phyloP scores from a whole-genome alignment of 2,888 invertebrate species.

The Leptinotarsa tumamoca region DNA sequence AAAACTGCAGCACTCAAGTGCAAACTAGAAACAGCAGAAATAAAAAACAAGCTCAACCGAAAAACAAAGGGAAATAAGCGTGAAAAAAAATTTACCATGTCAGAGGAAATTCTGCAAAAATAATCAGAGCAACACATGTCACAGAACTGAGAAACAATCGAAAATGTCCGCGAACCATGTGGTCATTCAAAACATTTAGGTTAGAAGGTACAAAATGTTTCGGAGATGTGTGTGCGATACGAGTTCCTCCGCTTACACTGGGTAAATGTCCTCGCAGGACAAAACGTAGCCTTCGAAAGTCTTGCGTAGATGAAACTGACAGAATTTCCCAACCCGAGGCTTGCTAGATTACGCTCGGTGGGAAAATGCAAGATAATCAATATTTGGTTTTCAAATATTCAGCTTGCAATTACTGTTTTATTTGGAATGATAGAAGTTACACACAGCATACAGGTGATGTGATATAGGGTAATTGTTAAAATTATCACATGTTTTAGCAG shows the following conservation, averaged over 20 bases:
- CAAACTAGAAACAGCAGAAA: background rate
- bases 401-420: background rate
- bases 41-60: conserved; percentile 17
- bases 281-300: conserved; percentile 33
- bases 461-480: background rate
- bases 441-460: background rate
- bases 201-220: background rate
- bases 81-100: conserved; percentile 12
- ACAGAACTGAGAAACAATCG: conserved; percentile 26
- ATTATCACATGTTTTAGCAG: no score
- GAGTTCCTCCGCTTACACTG: conserved; percentile 35
- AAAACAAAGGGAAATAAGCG: conserved; percentile 17
- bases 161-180: conserved; percentile 23
- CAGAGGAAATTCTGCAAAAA: conserved; percentile 15
- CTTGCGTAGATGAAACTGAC: conserved; percentile 42
- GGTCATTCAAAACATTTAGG: conserved; percentile 15
- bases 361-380: conserved; percentile 24
- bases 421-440: background rate
- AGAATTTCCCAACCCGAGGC: conserved; percentile 13
- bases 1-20: background rate
- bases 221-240: conserved; percentile 27
- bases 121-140: conserved; percentile 24
- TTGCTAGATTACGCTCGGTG: conserved; percentile 3
- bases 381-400: conserved; percentile 10
- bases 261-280: conserved; percentile 37